Evolutionary conservation across 2,888 invertebrate genomes (phyloP).

Genomic region (Merodon equestris): DNA sequence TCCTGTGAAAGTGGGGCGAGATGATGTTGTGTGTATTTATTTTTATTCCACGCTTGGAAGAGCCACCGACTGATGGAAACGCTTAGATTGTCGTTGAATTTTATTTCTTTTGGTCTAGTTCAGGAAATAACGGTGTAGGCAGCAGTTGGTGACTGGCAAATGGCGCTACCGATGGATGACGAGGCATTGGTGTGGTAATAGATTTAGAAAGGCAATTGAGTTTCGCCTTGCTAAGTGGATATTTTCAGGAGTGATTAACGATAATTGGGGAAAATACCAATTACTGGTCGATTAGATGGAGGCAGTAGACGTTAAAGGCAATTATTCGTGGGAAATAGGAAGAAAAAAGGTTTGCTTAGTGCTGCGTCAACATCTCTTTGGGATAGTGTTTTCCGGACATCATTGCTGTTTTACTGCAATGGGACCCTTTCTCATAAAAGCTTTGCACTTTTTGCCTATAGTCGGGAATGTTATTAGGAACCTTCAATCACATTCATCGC

Average conservation of each 20-base stretch:
- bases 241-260: slow-evolving; percentile 58
- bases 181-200: slow-evolving; percentile 36
- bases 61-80: background rate
- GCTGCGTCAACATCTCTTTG: too few relatives aligned
- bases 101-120: slow-evolving; percentile 35
- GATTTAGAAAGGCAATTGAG: slow-evolving; percentile 67
- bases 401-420: too few relatives aligned
- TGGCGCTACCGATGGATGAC: background rate
- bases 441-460: too few relatives aligned
- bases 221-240: slow-evolving; percentile 66
- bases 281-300: slow-evolving; percentile 36
- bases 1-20: background rate
- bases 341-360: too few relatives aligned
- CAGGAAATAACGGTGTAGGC: background rate
- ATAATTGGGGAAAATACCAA: slow-evolving; percentile 61
- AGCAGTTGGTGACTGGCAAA: background rate
- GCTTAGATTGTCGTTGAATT: slow-evolving; percentile 38
- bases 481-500: too few relatives aligned
- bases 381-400: too few relatives aligned
- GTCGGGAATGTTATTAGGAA: too few relatives aligned
- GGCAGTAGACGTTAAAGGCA: too few relatives aligned
- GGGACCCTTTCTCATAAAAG: too few relatives aligned
- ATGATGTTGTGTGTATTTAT: slow-evolving; percentile 36
- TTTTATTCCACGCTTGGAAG: background rate
- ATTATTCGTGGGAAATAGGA: too few relatives aligned